phyloP scores from a whole-genome alignment of 1,140 invertebrate species.

The Trichonephila clavata region DNA sequence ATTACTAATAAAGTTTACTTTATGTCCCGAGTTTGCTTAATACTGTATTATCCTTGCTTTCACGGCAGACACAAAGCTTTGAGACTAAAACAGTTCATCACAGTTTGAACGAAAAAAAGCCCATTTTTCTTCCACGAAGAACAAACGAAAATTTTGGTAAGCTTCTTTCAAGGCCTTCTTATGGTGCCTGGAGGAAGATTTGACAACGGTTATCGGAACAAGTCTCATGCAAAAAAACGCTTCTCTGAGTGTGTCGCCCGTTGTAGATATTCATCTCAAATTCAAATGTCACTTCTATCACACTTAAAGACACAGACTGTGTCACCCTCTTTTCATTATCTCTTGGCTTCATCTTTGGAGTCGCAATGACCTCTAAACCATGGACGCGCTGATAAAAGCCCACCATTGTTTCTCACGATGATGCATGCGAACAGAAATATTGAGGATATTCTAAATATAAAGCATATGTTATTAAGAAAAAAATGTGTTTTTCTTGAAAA shows the following conservation, averaged over 20 bases:
- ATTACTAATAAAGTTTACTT: too few species aligned
- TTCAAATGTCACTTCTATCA: slow-evolving; percentile 34
- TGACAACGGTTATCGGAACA: slow-evolving; percentile 12
- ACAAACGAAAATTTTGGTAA: slow-evolving; percentile 5
- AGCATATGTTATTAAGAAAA: neutral
- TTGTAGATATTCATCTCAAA: neutral
- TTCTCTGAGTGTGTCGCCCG: neutral
- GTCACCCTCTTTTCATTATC: slow-evolving; percentile 42
- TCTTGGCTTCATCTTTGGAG: neutral
- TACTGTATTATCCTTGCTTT: too few species aligned
- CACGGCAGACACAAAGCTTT: too few species aligned
- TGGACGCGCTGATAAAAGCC: neutral
- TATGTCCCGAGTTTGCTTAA: too few species aligned
- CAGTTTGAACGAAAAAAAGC: neutral
- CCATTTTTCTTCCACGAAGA: neutral
- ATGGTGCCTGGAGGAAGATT: neutral
- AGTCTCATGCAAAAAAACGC: neutral
- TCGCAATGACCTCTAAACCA: neutral
- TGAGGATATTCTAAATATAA: neutral
- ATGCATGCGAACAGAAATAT: neutral
- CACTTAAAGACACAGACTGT: slow-evolving; percentile 31
- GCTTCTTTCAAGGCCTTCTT: slow-evolving; percentile 7
- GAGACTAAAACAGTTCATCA: too few species aligned
- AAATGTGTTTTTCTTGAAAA: too few species aligned
- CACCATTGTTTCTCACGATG: neutral